These are phyloP conservation scores for Tapera naevia DNA, from an alignment of 2,797 vertebrate species.

Conservation along the genomic window DNA sequence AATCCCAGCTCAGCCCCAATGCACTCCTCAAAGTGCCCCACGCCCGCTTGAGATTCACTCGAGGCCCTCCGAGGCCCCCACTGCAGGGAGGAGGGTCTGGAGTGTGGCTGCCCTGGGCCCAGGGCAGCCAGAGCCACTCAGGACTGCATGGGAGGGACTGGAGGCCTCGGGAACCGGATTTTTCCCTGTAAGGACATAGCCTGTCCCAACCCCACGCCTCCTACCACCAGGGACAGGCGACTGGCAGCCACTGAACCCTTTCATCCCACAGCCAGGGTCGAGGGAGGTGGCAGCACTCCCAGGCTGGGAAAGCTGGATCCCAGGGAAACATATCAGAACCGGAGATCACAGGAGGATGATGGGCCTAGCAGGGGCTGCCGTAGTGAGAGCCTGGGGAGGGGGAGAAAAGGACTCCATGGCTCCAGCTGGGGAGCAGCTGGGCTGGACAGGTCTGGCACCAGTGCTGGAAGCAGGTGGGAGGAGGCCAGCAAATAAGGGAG, in stretches of 20 bases:
- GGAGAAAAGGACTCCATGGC: background rate
- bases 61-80: rapidly evolving
- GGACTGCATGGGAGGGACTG: background rate
- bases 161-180: background rate
- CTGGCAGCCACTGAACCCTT: background rate
- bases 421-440: background rate
- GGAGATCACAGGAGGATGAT: rapidly evolving
- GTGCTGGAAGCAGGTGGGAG: rapidly evolving
- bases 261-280: background rate
- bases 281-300: background rate
- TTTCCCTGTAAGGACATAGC: slow-evolving; percentile 34
- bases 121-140: background rate
- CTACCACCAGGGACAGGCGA: background rate
- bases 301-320: background rate
- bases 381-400: rapidly evolving
- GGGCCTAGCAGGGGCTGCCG: rapidly evolving
- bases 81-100: rapidly evolving
- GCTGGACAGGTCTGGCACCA: background rate
- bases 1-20: background rate
- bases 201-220: background rate
- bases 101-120: rapidly evolving
- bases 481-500: too few relatives aligned
- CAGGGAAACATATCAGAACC: rapidly evolving
- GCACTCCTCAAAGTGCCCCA: rapidly evolving
- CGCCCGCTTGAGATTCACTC: rapidly evolving